phyloP scores from a whole-genome alignment of 2,888 invertebrate genomes.

The Drosophila pegasa region DNA sequence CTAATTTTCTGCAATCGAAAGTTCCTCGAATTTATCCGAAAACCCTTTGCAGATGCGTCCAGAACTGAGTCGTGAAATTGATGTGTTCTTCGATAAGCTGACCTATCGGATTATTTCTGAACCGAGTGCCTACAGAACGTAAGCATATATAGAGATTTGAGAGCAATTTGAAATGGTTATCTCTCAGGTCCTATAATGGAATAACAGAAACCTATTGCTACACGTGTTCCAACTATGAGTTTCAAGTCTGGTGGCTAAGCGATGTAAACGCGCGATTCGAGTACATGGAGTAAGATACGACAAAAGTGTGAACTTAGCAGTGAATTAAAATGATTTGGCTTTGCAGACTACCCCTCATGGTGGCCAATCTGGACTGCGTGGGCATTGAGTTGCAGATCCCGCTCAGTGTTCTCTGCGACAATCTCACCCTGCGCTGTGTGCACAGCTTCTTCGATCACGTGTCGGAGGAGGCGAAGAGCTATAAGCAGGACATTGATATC shows the following conservation, averaged over 20 bases:
- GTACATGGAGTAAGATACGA: slow-evolving; percentile 63
- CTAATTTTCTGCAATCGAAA: too few species aligned
- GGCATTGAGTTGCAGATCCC: slow-evolving; percentile 69
- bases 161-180: not conserved
- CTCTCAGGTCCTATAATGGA: slow-evolving; percentile 41
- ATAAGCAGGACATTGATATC: slow-evolving; percentile 24
- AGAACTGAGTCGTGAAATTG: slow-evolving; percentile 52
- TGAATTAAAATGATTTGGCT: not conserved
- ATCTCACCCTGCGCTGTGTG: slow-evolving; percentile 74
- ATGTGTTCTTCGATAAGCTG: slow-evolving; percentile 49
- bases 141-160: slow-evolving; percentile 11
- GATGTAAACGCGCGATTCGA: slow-evolving; percentile 75
- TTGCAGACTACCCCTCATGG: slow-evolving; percentile 63
- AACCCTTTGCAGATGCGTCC: slow-evolving; percentile 36
- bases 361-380: slow-evolving; percentile 58
- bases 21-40: too few species aligned
- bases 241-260: slow-evolving; percentile 79
- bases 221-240: slow-evolving; percentile 54
- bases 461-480: slow-evolving; percentile 70
- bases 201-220: slow-evolving; percentile 66
- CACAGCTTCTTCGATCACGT: slow-evolving; percentile 79
- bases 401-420: slow-evolving; percentile 66
- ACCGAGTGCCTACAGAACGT: slow-evolving; percentile 54
- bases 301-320: too few species aligned
- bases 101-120: slow-evolving; percentile 55